Percentiles rank a stretch among this genome's conserved stretches.
These are phyloP conservation scores for human DNA, from an alignment of 2,113 vertebrate species.

Conservation along the genomic window DNA sequence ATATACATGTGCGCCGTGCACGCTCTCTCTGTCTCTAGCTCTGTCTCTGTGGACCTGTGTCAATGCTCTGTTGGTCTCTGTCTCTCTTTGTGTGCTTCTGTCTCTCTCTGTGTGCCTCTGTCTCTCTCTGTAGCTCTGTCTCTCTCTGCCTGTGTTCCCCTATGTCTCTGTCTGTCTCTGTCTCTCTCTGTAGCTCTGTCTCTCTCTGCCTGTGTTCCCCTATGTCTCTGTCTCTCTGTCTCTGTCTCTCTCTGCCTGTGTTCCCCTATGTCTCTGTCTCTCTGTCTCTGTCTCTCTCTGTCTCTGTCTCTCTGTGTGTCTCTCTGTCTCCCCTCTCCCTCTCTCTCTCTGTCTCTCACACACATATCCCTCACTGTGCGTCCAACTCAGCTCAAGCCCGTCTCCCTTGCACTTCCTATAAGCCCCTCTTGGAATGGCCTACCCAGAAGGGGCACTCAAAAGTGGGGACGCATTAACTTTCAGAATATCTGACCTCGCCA, in stretches of 20 bases:
- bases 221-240: neutral
- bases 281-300: rapidly evolving
- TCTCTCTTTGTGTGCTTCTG: neutral
- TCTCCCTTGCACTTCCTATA: neutral
- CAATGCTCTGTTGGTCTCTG: neutral
- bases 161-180: neutral
- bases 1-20: rapidly evolving
- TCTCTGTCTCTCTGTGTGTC: neutral
- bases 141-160: neutral
- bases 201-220: neutral
- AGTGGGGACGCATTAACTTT: rapidly evolving
- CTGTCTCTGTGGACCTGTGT: neutral
- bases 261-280: neutral
- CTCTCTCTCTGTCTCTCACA: neutral
- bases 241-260: neutral
- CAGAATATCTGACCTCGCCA: neutral
- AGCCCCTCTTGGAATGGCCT: neutral
- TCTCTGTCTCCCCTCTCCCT: neutral
- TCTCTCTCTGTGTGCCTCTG: neutral
- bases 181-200: neutral
- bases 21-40: neutral
- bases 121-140: neutral
- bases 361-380: rapidly evolving
- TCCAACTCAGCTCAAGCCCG: too few relatives aligned
- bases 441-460: too few relatives aligned